These are phyloP conservation scores for Nematostella vectensis DNA, from an alignment of 92 coral and sea anemone genomes.

Conservation along the genomic window DNA sequence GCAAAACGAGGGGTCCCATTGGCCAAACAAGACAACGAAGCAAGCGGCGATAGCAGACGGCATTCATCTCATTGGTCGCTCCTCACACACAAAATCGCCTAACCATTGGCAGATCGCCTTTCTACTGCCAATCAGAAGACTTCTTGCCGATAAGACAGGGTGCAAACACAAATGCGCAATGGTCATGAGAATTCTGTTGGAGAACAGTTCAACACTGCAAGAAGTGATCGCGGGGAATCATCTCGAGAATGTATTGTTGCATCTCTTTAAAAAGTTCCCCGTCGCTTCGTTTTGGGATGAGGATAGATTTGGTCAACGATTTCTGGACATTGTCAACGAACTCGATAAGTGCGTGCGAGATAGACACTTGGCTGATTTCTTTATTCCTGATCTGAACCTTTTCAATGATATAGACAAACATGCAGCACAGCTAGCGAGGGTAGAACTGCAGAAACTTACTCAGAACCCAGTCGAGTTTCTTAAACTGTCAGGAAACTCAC, in stretches of 20 bases:
- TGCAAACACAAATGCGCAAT: constrained; percentile 50
- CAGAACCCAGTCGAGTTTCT: constrained; percentile 21
- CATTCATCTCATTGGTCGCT: constrained; percentile 41
- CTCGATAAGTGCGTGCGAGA: constrained; percentile 18
- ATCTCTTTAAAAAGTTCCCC: constrained; percentile 41
- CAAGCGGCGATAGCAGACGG: constrained; percentile 38
- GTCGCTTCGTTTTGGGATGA: constrained; percentile 50
- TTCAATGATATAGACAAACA: constrained; percentile 41
- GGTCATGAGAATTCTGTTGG: constrained; percentile 34
- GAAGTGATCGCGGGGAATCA: constrained; percentile 30
- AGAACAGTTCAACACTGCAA: constrained; percentile 16
- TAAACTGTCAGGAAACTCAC: too few relatives aligned
- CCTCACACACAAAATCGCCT: constrained; percentile 47
- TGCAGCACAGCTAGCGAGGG: constrained; percentile 25
- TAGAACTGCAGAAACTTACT: constrained; percentile 22
- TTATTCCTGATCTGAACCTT: constrained; percentile 47
- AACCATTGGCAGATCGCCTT: constrained; percentile 70
- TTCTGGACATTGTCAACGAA: constrained; percentile 41
- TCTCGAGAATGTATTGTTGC: constrained; percentile 35
- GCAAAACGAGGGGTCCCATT: constrained; percentile 48
- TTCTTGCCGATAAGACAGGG: constrained; percentile 26
- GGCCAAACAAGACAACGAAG: constrained; percentile 46
- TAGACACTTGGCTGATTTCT: constrained; percentile 30
- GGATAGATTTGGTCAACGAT: constrained; percentile 52
- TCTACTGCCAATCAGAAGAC: constrained; percentile 31